Percentiles rank a stretch among this genome's conserved stretches.
These are phyloP conservation scores for Podotricha telesiphe DNA, from an alignment of 2,888 invertebrate species.

Conservation along the genomic window DNA sequence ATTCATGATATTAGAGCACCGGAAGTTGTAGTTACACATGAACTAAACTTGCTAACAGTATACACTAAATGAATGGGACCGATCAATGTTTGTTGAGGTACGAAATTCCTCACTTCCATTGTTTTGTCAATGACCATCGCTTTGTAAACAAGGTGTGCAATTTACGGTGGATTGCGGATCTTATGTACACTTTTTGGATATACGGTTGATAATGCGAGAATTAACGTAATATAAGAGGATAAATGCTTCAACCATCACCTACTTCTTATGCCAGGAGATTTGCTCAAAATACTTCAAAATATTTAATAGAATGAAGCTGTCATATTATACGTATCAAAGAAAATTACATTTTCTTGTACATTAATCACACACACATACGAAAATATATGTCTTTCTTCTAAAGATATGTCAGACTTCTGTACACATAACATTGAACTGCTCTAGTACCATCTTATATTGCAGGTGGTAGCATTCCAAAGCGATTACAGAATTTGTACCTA, in stretches of 20 bases:
- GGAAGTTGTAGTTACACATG: conserved; percentile 73
- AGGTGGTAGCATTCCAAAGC: conserved; percentile 70
- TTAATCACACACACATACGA: too few species aligned
- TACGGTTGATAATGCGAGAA: neutral
- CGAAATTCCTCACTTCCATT: conserved; percentile 69
- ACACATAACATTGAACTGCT: conserved; percentile 48
- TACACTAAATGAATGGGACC: conserved; percentile 51
- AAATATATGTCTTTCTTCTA: neutral
- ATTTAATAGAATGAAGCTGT: too few species aligned
- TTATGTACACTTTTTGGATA: neutral
- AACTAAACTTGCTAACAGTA: conserved; percentile 58
- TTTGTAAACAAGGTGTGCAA: conserved; percentile 32
- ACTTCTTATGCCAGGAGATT: too few species aligned
- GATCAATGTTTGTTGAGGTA: conserved; percentile 67
- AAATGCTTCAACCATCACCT: too few species aligned
- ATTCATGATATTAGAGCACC: conserved; percentile 74
- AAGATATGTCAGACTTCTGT: too few species aligned
- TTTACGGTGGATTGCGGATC: conserved; percentile 34
- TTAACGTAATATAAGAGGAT: too few species aligned
- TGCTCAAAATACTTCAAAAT: too few species aligned
- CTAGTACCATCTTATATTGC: conserved; percentile 62
- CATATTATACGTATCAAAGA: too few species aligned
- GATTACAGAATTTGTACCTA: conserved; percentile 58
- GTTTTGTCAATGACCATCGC: conserved; percentile 51
- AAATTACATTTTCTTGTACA: too few species aligned